Evolutionary conservation across 2,797 vertebrate species (phyloP), one percentile per base, ranked within the genome.

Genomic region (Kryptopterus vitreolus): DNA sequence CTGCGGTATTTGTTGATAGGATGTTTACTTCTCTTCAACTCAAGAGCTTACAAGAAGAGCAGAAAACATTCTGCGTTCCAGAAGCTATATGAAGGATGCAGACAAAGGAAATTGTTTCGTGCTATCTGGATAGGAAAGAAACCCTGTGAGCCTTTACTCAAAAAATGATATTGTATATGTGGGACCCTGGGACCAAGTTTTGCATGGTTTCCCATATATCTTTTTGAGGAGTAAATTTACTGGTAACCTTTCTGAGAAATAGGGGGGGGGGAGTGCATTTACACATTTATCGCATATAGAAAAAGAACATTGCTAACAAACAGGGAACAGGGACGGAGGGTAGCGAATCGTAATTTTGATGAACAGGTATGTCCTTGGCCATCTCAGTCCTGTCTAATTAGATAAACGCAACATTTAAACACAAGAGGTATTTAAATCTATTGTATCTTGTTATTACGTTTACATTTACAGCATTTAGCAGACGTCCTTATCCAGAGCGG

Each of bases 1-100:
- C 52, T 77, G 84, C 24, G 71, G 85, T 72, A 76, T 86, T 82
- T 24, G 62, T 82, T 68, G 82, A 84, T 85, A 83, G 87, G 86
- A 59, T 77, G 26, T 33, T 84, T 89, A 35, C 22, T 55, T 72
- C 22, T 33, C 29, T 57, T 15, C 71, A 65, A 63, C 29, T 10
- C 18, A 48, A 31, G 7, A 53, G 11, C 73, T 76, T 65, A 65
- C 58, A 58, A 65, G 33, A 74, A 57, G n/a, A 59, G 22, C 26
- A 53, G 12, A 48, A 52, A 66, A 66, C 35, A 35, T 5, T 52
- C 48, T 75, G 46, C 48, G 52, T 38, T 48, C 31, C 2, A 48
- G 43, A 61, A 20, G 20, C 20, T 16, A 68, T n/a, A 26, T 75
- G 22, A 79, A 63, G 24, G 22, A 48, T 20, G 57, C 11, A 57